Conservation (phyloP, 2,113 vertebrate genomes). For the Mastomys natalensis region DNA sequence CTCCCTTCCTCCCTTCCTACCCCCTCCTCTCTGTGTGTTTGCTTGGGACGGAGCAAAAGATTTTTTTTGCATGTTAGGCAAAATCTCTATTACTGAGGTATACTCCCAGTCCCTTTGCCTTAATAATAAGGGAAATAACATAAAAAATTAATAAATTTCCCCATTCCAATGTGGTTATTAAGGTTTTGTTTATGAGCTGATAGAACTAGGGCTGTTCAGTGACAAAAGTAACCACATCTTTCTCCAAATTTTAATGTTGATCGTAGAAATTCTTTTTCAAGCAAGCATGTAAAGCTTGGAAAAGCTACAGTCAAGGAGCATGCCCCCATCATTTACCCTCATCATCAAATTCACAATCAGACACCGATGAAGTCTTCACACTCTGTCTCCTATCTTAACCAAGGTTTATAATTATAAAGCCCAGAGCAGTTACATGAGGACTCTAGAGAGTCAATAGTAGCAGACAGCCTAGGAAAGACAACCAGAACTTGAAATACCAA, state of each 20-base stretch:
- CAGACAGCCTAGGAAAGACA: not conserved
- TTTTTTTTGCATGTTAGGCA: not conserved
- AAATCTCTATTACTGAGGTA: not conserved
- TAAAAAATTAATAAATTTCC: not conserved
- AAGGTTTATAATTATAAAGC: not conserved
- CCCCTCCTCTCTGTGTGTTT: no score
- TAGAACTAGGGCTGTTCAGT: not conserved
- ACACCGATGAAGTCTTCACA: not conserved
- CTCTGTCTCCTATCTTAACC: not conserved
- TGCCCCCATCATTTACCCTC: not conserved
- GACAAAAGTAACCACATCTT: not conserved
- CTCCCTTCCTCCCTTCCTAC: not conserved
- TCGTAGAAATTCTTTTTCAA: conserved; percentile 40
- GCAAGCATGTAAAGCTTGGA: not conserved
- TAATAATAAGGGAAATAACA: conserved; percentile 21
- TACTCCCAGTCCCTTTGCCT: not conserved
- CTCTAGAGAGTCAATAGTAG: conserved; percentile 27
- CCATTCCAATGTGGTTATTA: not conserved
- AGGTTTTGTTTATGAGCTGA: conserved; percentile 23
- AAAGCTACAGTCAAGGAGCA: not conserved
- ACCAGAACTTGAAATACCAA: conserved; percentile 2
- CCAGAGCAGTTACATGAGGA: not conserved
- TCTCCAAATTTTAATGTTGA: not conserved
- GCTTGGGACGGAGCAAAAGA: not conserved
- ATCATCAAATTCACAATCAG: not conserved